A percentile compares a stretch with the other conserved stretches of the same genome.
These are phyloP conservation scores for Coelopa pilipes DNA, from an alignment of 2,888 invertebrate genomes.

Conservation along the genomic window DNA sequence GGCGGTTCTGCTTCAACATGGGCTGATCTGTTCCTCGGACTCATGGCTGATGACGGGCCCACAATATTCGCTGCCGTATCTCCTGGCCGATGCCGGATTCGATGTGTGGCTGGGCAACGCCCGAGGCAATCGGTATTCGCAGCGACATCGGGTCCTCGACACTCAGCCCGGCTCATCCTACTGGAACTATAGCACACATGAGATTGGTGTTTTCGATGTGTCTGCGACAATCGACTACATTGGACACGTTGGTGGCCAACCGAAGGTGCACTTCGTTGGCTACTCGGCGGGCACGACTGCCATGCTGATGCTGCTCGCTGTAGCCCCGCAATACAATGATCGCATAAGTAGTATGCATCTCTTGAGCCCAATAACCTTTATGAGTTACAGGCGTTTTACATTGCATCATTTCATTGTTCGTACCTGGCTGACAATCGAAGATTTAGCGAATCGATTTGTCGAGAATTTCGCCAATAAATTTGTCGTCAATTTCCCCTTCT, in stretches of 20 bases:
- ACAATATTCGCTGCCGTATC: constrained; percentile 50
- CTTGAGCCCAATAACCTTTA: constrained; percentile 70
- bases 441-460: too few species aligned
- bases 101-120: constrained; percentile 70
- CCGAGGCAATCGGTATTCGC: constrained; percentile 77
- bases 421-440: too few species aligned
- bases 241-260: constrained; percentile 51
- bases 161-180: constrained; percentile 47
- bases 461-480: too few species aligned
- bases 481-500: too few species aligned
- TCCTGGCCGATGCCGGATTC: constrained; percentile 56
- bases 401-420: too few species aligned
- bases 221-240: constrained; percentile 85
- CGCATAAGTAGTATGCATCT: constrained; percentile 57
- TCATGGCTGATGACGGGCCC: constrained; percentile 57
- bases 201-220: constrained; percentile 87
- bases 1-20: constrained; percentile 57
- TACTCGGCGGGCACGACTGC: constrained; percentile 92
- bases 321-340: constrained; percentile 49
- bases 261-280: constrained; percentile 76
- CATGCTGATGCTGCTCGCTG: constrained; percentile 71
- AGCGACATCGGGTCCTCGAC: constrained; percentile 67
- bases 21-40: constrained; percentile 57
- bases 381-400: constrained; percentile 44
- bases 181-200: constrained; percentile 79